These are phyloP conservation scores for Calyptommatus sinebrachiatus DNA, from an alignment of 2,113 vertebrate genomes.

Conservation along the genomic window DNA sequence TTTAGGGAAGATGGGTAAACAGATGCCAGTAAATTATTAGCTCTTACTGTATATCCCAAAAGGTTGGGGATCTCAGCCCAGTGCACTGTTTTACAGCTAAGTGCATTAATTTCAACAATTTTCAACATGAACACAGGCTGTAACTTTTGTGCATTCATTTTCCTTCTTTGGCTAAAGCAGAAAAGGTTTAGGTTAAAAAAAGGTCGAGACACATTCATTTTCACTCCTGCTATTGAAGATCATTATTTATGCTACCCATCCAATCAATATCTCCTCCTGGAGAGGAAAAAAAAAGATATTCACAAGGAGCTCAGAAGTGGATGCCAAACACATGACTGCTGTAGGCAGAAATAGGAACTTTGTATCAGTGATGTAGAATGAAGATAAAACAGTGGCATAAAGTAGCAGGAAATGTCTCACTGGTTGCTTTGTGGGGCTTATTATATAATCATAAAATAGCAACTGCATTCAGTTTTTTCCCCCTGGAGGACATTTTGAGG, in stretches of 20 bases:
- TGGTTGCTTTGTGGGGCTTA: neutral
- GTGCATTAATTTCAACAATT: neutral
- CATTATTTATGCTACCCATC: neutral
- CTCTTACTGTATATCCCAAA: no score
- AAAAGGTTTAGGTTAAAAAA: neutral
- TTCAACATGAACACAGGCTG: no score
- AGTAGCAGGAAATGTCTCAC: neutral
- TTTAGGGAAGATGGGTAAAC: no score
- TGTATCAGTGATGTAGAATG: constrained; percentile 8
- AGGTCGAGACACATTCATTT: neutral
- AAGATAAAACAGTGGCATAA: constrained; percentile 1
- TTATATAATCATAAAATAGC: constrained; percentile 2
- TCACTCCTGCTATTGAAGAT: neutral
- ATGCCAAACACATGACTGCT: neutral
- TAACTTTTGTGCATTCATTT: neutral
- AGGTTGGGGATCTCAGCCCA: neutral
- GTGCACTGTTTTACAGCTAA: neutral
- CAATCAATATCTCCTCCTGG: neutral
- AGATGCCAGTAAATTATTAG: no score
- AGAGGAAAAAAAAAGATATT: neutral
- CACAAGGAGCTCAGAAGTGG: neutral
- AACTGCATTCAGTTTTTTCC: neutral
- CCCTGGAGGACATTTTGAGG: constrained; percentile 8
- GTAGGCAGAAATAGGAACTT: neutral
- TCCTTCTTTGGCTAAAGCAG: neutral